Base-by-base conservation (phyloP, 2,888 invertebrate species). In the Pandemis corylana region DNA sequence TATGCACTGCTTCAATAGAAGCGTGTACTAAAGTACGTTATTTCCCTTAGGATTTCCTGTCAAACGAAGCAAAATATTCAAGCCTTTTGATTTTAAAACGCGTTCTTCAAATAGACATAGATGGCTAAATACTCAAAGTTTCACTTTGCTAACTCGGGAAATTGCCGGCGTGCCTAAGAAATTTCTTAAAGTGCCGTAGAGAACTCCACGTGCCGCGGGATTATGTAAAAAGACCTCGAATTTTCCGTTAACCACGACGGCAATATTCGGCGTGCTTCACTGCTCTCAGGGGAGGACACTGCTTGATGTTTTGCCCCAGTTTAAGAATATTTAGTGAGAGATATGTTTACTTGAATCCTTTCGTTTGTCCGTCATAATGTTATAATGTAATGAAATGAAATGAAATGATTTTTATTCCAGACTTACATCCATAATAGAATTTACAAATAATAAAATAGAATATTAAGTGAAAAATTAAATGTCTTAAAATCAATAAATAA, bases 211-310 rank as follows among this genome's bases (percentile, higher is more conserved):
- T 36, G 62, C 44, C 49, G 9, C 28, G 13, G 51, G 62, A 68
- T 67, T 53, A 63, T 65, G 51, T 42, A 53, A 67, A 72, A 72
- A 72, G n/a, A 62, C 61, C 51, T 62, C n/a, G 62, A 67, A 72
- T 67, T 72, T 72, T 72, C 62, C 53, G 62, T 67, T 67, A 68
- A 72, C 72, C 67, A 71, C 62, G 72, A 62, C 67, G 51, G 62
- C 68, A 67, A 72, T 72, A 67, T 51, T 67, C 12, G 7, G 42
- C 72, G 51, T 51, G 51, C 44, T 53, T 71, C 7, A 44, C 42
- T 13, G 53, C 44, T 44, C 53, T n/a, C 49, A 3, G 1, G 49
- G 49, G 65, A 65, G 12, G 10, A 12, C 46, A 65, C 9, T 49
- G 46, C 49, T 65, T 65, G 65, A 59, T 59, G 59, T 59, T 59